phyloP scores from a whole-genome alignment of 1,140 invertebrate species.

The Eupristina koningsbergeri region DNA sequence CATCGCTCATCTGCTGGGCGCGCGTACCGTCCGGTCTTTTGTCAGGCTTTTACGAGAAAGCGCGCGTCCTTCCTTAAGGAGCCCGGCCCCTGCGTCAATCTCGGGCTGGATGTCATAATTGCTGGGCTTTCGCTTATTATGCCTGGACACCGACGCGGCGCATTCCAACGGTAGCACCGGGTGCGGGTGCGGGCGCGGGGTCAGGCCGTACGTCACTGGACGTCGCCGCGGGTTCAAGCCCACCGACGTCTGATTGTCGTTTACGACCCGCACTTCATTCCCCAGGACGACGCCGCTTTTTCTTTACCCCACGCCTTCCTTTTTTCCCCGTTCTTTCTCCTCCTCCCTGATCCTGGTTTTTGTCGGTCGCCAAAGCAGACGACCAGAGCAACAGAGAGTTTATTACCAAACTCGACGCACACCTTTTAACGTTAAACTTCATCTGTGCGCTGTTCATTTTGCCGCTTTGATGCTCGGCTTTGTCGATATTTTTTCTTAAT shows the following conservation, averaged over 20 bases:
- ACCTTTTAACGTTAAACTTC: neutral
- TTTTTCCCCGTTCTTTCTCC: neutral
- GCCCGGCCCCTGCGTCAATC: conserved; percentile 54
- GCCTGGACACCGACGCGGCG: conserved; percentile 23
- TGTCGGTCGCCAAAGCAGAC: conserved; percentile 10
- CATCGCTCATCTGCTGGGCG: conserved; percentile 58
- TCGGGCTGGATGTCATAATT: conserved; percentile 63
- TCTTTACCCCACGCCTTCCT: neutral
- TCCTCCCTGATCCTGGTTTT: neutral
- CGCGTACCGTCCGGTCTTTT: conserved; percentile 53
- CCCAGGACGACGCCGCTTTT: conserved; percentile 34
- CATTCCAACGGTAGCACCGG: conserved; percentile 54
- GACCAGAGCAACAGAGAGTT: conserved; percentile 17
- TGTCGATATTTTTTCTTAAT: conserved; percentile 34
- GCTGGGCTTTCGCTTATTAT: conserved; percentile 59
- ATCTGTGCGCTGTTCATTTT: neutral
- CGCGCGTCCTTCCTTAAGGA: conserved; percentile 47
- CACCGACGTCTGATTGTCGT: conserved; percentile 61
- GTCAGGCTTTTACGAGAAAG: conserved; percentile 55
- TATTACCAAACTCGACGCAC: conserved; percentile 15
- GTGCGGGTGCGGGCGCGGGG: conserved; percentile 50
- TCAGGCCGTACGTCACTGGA: conserved; percentile 40
- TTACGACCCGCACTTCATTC: conserved; percentile 60
- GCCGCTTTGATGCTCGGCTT: conserved; percentile 2
- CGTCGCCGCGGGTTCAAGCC: conserved; percentile 56